Conservation (phyloP, 53 echinoderm and acorn worm genomes). For the Pentamera pediparva region DNA sequence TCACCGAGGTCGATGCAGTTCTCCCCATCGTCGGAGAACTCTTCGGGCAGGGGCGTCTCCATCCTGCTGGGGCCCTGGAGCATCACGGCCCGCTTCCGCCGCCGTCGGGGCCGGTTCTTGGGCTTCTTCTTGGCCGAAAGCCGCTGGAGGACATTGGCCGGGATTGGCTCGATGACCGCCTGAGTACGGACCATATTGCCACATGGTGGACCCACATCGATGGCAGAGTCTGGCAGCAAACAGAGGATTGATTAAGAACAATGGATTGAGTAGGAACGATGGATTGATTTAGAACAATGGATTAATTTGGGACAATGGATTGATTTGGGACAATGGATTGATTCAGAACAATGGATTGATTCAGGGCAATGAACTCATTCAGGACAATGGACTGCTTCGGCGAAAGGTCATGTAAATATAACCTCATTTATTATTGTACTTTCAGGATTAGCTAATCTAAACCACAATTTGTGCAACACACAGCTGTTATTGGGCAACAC, state of each 20-base stretch:
- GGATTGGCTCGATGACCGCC: constrained; percentile 77
- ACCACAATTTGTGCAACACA: no score
- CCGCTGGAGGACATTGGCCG: constrained; percentile 28
- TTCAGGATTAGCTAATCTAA: no score
- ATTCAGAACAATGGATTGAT: neutral
- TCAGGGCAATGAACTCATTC: neutral
- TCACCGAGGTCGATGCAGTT: constrained; percentile 41
- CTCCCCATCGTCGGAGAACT: constrained; percentile 46
- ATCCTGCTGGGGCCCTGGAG: constrained; percentile 60
- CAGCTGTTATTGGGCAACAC: no score
- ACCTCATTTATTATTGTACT: no score
- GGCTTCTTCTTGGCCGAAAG: neutral
- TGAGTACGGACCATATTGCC: constrained; percentile 53
- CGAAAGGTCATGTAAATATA: no score
- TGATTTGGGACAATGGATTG: neutral
- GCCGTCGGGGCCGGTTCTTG: neutral
- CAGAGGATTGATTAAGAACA: neutral
- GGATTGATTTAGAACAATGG: neutral
- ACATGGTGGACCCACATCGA: constrained; percentile 25
- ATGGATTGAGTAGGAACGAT: neutral
- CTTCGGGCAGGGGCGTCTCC: constrained; percentile 70
- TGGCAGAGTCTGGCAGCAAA: constrained; percentile 43
- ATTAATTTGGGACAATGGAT: neutral
- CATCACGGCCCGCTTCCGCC: neutral
- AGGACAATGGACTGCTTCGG: no score